These are phyloP conservation scores for Pollenia griseotomentosa DNA, from an alignment of 2,888 invertebrate genomes.

Conservation along the genomic window DNA sequence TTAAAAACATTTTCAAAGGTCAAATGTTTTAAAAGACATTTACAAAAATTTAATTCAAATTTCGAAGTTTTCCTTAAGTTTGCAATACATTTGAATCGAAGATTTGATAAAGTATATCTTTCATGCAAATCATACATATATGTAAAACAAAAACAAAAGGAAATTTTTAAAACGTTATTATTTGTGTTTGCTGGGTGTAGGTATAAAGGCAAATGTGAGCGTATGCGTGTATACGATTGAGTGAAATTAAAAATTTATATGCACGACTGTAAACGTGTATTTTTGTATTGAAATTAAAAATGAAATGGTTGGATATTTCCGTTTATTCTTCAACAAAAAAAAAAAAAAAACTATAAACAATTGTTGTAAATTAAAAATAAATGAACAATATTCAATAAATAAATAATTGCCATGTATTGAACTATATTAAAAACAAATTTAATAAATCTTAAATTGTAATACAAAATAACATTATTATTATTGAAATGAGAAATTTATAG, in stretches of 20 bases:
- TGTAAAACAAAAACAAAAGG: no score
- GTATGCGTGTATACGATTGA: no score
- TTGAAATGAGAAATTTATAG: background rate
- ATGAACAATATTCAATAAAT: conserved; percentile 4
- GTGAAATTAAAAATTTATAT: background rate
- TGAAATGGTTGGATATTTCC: background rate
- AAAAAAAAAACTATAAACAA: background rate
- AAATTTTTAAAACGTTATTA: no score
- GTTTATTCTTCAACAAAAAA: background rate
- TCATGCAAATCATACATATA: no score
- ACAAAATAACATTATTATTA: background rate
- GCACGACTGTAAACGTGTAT: background rate
- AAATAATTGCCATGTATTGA: background rate
- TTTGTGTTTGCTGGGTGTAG: no score
- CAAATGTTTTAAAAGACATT: no score
- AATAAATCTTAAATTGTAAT: background rate
- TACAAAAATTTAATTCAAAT: no score
- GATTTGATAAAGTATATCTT: no score
- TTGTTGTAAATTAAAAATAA: conserved; percentile 16
- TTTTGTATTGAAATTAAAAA: background rate
- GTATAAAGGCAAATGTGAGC: no score
- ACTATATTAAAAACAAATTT: conserved; percentile 13
- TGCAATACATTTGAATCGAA: no score
- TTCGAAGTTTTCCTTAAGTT: no score
- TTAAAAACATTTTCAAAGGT: no score